phyloP scores from a whole-genome alignment of 2,888 invertebrate genomes.

The Andrena minutula region DNA sequence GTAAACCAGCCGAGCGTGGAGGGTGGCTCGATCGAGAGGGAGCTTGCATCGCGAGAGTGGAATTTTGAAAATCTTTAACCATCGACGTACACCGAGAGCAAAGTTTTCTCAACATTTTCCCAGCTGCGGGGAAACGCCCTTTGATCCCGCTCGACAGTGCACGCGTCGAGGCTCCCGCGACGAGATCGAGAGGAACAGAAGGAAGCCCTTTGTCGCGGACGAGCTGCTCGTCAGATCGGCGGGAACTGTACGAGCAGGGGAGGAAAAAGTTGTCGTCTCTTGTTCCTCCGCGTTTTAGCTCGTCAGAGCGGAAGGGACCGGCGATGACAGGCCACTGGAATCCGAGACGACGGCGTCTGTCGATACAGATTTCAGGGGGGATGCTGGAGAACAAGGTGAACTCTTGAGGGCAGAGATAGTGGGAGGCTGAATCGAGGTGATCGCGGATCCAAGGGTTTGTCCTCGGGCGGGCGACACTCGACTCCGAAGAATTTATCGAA shows the following conservation, averaged over 20 bases:
- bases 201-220: too few species aligned
- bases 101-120: too few species aligned
- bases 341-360: constrained; percentile 58
- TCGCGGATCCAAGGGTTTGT: background rate
- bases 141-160: too few species aligned
- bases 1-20: constrained; percentile 20
- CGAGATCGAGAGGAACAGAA: too few species aligned
- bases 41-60: background rate
- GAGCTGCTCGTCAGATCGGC: too few species aligned
- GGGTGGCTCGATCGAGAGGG: constrained; percentile 22
- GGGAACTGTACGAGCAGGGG: background rate
- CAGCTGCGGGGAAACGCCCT: too few species aligned
- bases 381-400: background rate
- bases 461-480: background rate
- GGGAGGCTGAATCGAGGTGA: background rate
- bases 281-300: constrained; percentile 64
- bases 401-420: too few species aligned
- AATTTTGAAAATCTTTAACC: constrained; percentile 1
- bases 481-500: constrained; percentile 2
- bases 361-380: constrained; percentile 56
- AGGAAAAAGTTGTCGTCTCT: constrained; percentile 52
- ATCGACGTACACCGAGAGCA: too few species aligned
- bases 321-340: constrained; percentile 65
- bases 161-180: too few species aligned
- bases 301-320: constrained; percentile 71